phyloP scores from a whole-genome alignment of 92 coral and sea anemone genomes.

The Pocillopora grandis region DNA sequence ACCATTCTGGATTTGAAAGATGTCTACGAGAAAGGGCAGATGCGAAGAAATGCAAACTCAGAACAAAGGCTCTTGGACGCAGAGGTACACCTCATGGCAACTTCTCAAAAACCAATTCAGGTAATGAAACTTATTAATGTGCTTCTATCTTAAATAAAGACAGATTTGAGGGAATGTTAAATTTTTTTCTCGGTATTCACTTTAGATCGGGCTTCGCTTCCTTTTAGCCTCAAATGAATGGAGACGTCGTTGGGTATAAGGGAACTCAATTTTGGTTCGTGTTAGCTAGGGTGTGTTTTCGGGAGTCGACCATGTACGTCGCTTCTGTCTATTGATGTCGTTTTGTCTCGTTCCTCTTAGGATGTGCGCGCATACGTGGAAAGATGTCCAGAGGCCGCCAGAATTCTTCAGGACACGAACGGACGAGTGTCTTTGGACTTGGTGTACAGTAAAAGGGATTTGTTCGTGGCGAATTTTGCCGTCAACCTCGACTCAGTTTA shows the following conservation, averaged over 20 bases:
- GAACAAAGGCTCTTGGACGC: constrained; percentile 91
- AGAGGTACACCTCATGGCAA: constrained; percentile 77
- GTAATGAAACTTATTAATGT: constrained; percentile 12
- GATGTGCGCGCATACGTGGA: constrained; percentile 84
- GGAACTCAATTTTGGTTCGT: too few relatives aligned
- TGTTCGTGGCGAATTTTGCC: constrained; percentile 58
- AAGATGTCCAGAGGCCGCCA: constrained; percentile 92
- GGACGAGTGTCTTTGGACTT: constrained; percentile 86
- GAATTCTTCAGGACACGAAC: constrained; percentile 82
- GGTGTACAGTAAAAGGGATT: constrained; percentile 64
- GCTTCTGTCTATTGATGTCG: not conserved
- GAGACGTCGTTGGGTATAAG: too few relatives aligned
- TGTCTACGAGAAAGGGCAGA: constrained; percentile 91
- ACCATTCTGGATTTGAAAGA: constrained; percentile 81
- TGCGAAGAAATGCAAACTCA: constrained; percentile 91
- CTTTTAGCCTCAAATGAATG: too few relatives aligned
- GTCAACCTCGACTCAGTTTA: constrained; percentile 90
- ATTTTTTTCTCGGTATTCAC: too few relatives aligned
- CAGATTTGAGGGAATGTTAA: too few relatives aligned
- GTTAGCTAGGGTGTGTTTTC: too few relatives aligned
- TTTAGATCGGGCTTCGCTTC: too few relatives aligned
- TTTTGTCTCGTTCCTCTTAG: constrained; percentile 28
- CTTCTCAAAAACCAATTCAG: constrained; percentile 76
- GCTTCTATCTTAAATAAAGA: not conserved
- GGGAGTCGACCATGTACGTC: too few relatives aligned